A percentile compares a stretch with the other conserved stretches of the same genome.
Conservation (phyloP, 2,888 invertebrate species). For the Nephrotoma guestfalica region DNA sequence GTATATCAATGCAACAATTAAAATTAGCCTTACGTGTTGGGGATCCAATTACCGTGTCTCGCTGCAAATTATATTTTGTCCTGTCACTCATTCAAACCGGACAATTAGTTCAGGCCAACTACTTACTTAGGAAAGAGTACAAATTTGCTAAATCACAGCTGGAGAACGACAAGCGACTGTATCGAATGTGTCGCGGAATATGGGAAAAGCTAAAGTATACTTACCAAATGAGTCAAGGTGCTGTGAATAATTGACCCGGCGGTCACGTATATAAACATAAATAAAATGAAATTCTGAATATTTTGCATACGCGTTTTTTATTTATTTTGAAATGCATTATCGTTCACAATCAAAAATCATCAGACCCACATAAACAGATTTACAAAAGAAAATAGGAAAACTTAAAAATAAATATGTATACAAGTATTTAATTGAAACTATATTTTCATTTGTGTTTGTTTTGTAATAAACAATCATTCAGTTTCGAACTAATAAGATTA, state of each 20-base stretch:
- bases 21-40: conserved; percentile 64
- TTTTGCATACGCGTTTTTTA: not conserved
- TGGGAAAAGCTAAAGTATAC: conserved; percentile 59
- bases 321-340: not conserved
- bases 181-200: conserved; percentile 74
- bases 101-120: conserved; percentile 43
- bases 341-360: not conserved
- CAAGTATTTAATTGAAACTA: not conserved
- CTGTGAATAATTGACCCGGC: not conserved
- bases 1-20: conserved; percentile 74
- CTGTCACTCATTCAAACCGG: conserved; percentile 78
- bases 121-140: conserved; percentile 44
- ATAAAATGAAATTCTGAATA: not conserved
- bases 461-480: not conserved
- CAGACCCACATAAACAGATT: not conserved
- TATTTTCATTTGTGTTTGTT: not conserved
- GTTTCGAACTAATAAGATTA: no score
- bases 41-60: conserved; percentile 63
- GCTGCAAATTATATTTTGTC: conserved; percentile 76
- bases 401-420: not conserved
- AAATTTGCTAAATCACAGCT: conserved; percentile 27
- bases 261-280: not conserved
- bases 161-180: conserved; percentile 43
- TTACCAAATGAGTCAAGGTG: conserved; percentile 6
- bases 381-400: not conserved